Evolutionary conservation across 1,140 invertebrate species (phyloP), one percentile per base, ranked within the genome.

Genomic region (Hypsibius dujardini): DNA sequence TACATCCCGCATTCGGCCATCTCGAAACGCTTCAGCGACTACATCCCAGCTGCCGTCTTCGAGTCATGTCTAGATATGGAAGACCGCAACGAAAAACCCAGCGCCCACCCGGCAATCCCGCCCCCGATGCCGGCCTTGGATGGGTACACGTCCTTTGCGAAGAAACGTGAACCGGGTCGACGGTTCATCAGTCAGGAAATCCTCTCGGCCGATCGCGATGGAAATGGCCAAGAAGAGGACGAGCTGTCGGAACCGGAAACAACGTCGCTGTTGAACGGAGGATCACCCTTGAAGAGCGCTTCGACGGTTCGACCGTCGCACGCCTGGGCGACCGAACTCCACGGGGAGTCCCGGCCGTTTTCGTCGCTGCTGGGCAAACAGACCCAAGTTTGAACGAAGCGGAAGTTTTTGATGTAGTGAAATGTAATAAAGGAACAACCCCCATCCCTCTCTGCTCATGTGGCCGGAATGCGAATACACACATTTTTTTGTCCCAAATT

Each of bases 21-120:
- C 3, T 12, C 62, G 3, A 67, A 67, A 45, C 12, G 62, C 12
- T 67, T 67, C 62, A 15, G 12, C 42, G 62, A 67, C 45, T 67
- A 67, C 42, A 67, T 67, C 45, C 62, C 62, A 12, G 42, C 62
- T 3, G 62, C 62, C 62, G 62, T 15, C 62, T 7, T 67, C 42
- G 62, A 67, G 3, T 7, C 50, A 12, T 56, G n/a, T 56, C 3
- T 12, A 42, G 42, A 45, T 42, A 3, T 7, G 62, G 62, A 67
- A 45, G 45, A 67, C 12, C 12, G 3, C 12, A 15, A 12, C 50
- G 50, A 56, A n/a, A n/a, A 12, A 7, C 7, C 7, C 50, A n/a
- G 50, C 50, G 50, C 50, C 50, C 7, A 67, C 12, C 42, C 7
- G 62, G 62, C 12, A 12, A 67, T 67, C 42, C 62, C 12, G 3